phyloP scores from a whole-genome alignment of 2,113 vertebrate species.

The Gallinago media region DNA sequence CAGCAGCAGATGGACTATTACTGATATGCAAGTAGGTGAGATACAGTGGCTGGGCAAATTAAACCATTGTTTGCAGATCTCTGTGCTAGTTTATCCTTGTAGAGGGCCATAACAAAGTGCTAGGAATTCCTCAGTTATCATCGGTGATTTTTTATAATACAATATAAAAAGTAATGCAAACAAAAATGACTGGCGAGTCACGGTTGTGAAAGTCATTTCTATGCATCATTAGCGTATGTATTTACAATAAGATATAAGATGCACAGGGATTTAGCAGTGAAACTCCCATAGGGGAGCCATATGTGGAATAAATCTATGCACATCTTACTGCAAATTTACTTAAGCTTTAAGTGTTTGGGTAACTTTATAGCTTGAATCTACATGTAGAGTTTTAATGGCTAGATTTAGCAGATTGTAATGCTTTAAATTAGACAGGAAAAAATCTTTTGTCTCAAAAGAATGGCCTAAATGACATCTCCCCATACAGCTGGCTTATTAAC shows the following conservation, averaged over 20 bases:
- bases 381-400: neutral
- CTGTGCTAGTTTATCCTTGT: neutral
- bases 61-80: constrained; percentile 35
- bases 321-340: constrained; percentile 38
- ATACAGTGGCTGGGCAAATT: constrained; percentile 14
- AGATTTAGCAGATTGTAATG: constrained; percentile 5
- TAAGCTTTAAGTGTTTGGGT: constrained; percentile 12
- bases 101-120: neutral
- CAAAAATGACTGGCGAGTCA: neutral
- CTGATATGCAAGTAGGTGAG: constrained; percentile 40
- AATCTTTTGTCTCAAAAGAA: neutral
- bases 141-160: neutral
- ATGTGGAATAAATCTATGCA: constrained; percentile 45
- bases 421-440: constrained; percentile 15
- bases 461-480: neutral
- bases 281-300: constrained; percentile 14
- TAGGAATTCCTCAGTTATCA: constrained; percentile 8
- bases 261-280: neutral
- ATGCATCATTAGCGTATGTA: neutral
- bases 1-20: constrained; percentile 63
- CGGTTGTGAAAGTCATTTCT: constrained; percentile 1
- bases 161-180: constrained; percentile 23
- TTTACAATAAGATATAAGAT: constrained; percentile 37
- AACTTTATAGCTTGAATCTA: constrained; percentile 21
- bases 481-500: constrained; percentile 12